These are phyloP conservation scores for Riparia riparia DNA, from an alignment of 2,113 vertebrate genomes.

Conservation along the genomic window DNA sequence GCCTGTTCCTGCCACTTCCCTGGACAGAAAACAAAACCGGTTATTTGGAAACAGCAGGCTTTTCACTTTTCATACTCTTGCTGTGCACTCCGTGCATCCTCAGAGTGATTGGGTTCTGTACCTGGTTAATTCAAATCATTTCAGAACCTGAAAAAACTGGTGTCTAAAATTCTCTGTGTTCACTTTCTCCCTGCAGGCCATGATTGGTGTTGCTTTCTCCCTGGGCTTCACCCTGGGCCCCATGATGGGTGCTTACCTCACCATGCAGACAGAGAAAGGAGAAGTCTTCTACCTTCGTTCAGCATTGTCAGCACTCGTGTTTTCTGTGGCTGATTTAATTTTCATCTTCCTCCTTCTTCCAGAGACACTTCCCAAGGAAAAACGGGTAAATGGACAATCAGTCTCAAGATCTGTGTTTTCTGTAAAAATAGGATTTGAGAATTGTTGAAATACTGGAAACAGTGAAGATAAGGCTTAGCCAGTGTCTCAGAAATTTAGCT, in stretches of 20 bases:
- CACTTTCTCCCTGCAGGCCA: constrained; percentile 79
- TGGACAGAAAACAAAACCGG: background rate
- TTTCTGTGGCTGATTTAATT: constrained; percentile 83
- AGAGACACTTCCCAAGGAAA: constrained; percentile 86
- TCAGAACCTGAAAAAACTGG: background rate
- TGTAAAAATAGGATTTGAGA: background rate
- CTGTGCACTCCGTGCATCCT: background rate
- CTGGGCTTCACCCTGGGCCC: constrained; percentile 95
- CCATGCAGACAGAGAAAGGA: constrained; percentile 69
- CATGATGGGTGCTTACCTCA: constrained; percentile 90
- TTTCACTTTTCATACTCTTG: background rate
- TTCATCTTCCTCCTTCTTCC: constrained; percentile 90
- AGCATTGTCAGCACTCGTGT: constrained; percentile 84
- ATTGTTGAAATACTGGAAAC: background rate
- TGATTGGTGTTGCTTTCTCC: constrained; percentile 95
- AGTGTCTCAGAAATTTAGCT: background rate
- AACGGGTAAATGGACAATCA: constrained; percentile 76
- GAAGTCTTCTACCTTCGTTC: constrained; percentile 81
- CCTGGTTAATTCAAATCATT: background rate
- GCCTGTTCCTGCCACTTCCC: background rate
- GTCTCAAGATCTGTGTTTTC: background rate
- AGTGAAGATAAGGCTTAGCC: background rate
- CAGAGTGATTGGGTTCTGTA: background rate
- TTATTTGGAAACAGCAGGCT: background rate
- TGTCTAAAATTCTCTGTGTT: background rate